A percentile compares a stretch with the other conserved stretches of the same genome.
Evolutionary conservation across 92 coral and sea anemone species (phyloP).

Genomic region (Phenganax subtilis): DNA sequence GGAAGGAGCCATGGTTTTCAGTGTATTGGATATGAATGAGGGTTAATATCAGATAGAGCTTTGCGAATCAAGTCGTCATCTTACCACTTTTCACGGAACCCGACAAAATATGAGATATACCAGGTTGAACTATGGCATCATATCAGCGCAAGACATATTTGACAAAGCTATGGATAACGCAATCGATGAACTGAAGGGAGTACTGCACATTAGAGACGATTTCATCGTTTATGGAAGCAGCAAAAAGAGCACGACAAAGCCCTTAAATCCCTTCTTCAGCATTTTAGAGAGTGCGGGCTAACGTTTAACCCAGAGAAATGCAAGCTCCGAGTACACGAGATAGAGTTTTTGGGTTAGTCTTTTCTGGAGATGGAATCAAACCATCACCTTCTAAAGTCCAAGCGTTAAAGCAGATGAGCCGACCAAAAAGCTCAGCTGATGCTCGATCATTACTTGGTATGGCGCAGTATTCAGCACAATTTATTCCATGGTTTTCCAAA

Average conservation of each 20-base stretch:
- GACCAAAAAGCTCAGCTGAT: conserved; percentile 29
- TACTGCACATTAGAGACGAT: conserved; percentile 46
- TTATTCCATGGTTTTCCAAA: conserved; percentile 34
- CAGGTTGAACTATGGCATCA: conserved; percentile 47
- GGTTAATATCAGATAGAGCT: conserved; percentile 37
- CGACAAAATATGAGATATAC: conserved; percentile 43
- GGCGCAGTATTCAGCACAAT: conserved; percentile 39
- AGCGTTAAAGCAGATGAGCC: conserved; percentile 36
- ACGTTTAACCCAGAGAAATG: conserved; percentile 41
- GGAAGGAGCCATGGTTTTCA: conserved; percentile 44
- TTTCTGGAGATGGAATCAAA: conserved; percentile 34
- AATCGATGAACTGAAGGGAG: conserved; percentile 32
- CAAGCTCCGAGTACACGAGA: conserved; percentile 42
- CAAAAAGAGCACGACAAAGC: conserved; percentile 23
- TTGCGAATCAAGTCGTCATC: conserved; percentile 39
- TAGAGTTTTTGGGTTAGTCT: conserved; percentile 32
- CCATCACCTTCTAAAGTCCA: conserved; percentile 39
- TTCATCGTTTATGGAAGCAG: conserved; percentile 43
- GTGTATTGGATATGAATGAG: conserved; percentile 35
- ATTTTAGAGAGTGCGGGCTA: conserved; percentile 38
- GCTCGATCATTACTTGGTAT: conserved; percentile 38
- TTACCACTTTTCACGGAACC: conserved; percentile 45
- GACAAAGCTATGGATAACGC: conserved; percentile 52
- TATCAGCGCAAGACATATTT: conserved; percentile 43
- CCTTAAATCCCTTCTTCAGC: conserved; percentile 16